Conservation (phyloP, 2,888 invertebrate species). For the Pollenia labialis region DNA sequence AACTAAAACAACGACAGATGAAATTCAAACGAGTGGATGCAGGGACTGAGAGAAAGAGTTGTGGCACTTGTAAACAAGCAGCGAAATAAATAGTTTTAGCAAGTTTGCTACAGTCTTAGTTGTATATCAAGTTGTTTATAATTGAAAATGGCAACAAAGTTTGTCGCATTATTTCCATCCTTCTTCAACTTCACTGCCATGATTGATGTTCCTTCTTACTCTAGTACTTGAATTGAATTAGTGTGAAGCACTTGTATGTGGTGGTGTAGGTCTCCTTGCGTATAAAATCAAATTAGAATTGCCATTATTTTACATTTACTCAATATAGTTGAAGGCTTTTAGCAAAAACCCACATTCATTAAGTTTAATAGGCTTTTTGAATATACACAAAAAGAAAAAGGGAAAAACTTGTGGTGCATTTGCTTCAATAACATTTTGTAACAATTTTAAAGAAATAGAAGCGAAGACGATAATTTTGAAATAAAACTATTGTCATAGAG, state of each 20-base stretch:
- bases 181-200: not conserved
- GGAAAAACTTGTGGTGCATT: not conserved
- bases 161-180: conserved; percentile 13
- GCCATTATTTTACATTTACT: conserved; percentile 53
- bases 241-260: conserved; percentile 12
- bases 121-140: conserved; percentile 45
- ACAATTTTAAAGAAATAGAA: too few relatives aligned
- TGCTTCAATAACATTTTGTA: not conserved
- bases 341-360: conserved; percentile 17
- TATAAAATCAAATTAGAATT: conserved; percentile 64
- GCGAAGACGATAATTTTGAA: too few relatives aligned
- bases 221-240: conserved; percentile 14
- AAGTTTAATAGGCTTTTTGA: not conserved
- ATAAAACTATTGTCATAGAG: too few relatives aligned
- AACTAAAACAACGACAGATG: conserved; percentile 14
- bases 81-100: conserved; percentile 44
- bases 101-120: conserved; percentile 48
- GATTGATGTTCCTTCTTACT: conserved; percentile 32
- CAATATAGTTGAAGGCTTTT: conserved; percentile 19
- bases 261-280: conserved; percentile 1
- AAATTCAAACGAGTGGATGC: not conserved
- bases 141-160: conserved; percentile 53
- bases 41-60: too few relatives aligned
- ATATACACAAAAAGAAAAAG: not conserved
- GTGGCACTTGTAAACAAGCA: not conserved